Evolutionary conservation across 1,140 invertebrate genomes (phyloP).

Genomic region (Diorhabda sublineata): DNA sequence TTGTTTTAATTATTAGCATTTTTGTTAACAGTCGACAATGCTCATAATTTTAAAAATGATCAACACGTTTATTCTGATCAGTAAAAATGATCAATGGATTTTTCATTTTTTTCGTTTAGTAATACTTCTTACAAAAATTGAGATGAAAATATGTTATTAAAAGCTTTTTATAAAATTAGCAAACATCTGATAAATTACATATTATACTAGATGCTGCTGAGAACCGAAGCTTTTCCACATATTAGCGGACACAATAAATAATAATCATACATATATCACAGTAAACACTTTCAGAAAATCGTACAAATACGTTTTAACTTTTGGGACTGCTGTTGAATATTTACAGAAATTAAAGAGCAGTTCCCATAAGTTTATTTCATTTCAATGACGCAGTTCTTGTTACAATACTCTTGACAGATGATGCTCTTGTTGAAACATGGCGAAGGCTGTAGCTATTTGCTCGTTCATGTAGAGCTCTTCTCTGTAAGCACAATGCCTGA

Average conservation of each 20-base stretch:
- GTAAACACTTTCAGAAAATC: slow-evolving; percentile 3
- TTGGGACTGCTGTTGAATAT: neutral
- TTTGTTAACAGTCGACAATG: too few species aligned
- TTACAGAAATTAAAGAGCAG: neutral
- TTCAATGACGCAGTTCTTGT: slow-evolving; percentile 36
- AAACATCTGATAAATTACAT: too few species aligned
- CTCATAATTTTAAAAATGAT: too few species aligned
- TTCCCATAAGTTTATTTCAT: neutral
- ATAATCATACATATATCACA: slow-evolving; percentile 4
- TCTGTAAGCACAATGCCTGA: slow-evolving; percentile 42
- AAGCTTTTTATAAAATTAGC: too few species aligned
- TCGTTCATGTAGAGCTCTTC: slow-evolving; percentile 10
- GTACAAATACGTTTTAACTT: neutral
- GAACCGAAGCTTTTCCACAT: neutral
- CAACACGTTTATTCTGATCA: too few species aligned
- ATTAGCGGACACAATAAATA: neutral
- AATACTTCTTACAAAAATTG: too few species aligned
- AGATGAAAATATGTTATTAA: too few species aligned
- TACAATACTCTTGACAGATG: slow-evolving; percentile 23
- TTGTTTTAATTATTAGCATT: too few species aligned
- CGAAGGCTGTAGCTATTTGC: slow-evolving; percentile 36
- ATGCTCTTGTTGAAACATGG: slow-evolving; percentile 34
- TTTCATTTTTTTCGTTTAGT: too few species aligned
- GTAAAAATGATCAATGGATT: too few species aligned
- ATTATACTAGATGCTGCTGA: too few species aligned